Conservation (phyloP, 2,113 vertebrate species). For the Perccottus glenii region DNA sequence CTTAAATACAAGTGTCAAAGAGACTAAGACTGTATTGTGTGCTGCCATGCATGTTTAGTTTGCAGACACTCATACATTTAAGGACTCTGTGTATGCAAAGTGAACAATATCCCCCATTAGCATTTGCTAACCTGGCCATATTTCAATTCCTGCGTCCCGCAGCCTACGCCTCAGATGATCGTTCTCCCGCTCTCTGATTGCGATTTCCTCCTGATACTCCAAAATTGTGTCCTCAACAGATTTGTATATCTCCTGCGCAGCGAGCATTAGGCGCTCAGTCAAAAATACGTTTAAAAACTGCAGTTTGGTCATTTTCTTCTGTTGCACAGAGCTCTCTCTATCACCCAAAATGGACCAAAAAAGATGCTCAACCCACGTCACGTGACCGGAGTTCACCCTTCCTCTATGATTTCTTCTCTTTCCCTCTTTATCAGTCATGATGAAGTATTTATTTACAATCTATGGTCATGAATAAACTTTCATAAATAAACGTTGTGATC, state of each 20-base stretch:
- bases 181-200: conserved; percentile 77
- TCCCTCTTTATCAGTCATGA: not conserved
- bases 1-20: not conserved
- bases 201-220: conserved; percentile 81
- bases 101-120: conserved; percentile 22
- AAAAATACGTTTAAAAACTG: conserved; percentile 78
- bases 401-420: conserved; percentile 15
- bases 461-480: too few relatives aligned
- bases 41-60: too few relatives aligned
- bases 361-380: conserved; percentile 63
- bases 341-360: conserved; percentile 68
- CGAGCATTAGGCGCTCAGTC: conserved; percentile 79
- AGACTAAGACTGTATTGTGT: not conserved
- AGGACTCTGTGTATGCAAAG: not conserved
- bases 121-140: conserved; percentile 78
- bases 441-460: too few relatives aligned
- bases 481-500: too few relatives aligned
- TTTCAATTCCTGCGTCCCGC: conserved; percentile 76
- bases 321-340: conserved; percentile 29
- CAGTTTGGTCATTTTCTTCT: conserved; percentile 76
- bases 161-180: conserved; percentile 78
- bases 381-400: conserved; percentile 63
- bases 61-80: not conserved
- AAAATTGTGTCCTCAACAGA: conserved; percentile 78
- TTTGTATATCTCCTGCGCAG: conserved; percentile 81